Evolutionary conservation across 2,797 vertebrate species (phyloP).

Genomic region (Botia kubotai): DNA sequence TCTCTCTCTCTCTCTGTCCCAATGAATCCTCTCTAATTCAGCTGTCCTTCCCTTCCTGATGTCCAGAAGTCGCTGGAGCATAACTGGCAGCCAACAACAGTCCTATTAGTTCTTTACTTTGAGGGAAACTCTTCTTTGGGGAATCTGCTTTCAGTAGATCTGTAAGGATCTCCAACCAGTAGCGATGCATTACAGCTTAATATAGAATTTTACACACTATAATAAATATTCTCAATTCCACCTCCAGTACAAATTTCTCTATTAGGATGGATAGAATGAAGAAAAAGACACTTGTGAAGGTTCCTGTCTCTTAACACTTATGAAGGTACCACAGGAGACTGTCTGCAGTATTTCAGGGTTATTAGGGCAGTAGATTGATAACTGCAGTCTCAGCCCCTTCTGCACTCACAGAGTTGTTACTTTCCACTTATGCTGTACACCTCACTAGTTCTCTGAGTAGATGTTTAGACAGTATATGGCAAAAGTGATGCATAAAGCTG

Average conservation of each 20-base stretch:
- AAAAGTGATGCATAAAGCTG: slow-evolving; percentile 63
- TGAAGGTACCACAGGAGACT: slow-evolving; percentile 43
- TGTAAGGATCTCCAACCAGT: not conserved
- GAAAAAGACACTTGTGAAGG: slow-evolving; percentile 11
- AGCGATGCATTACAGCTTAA: not conserved
- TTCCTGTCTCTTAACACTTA: slow-evolving; percentile 7
- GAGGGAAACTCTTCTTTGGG: not conserved
- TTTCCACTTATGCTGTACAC: slow-evolving; percentile 50
- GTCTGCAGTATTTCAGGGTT: slow-evolving; percentile 55
- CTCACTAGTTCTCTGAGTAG: slow-evolving; percentile 60
- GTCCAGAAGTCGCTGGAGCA: not conserved
- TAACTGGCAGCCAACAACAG: not conserved
- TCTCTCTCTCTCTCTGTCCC: not conserved
- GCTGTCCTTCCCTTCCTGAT: not conserved
- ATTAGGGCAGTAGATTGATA: slow-evolving; percentile 54
- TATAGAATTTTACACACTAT: not conserved
- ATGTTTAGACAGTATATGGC: slow-evolving; percentile 61
- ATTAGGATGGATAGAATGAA: not conserved
- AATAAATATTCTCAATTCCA: not conserved
- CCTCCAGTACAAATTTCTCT: not conserved
- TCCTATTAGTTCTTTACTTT: not conserved
- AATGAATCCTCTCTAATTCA: slow-evolving; percentile 1
- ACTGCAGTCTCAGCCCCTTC: slow-evolving; percentile 11
- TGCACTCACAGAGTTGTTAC: slow-evolving; percentile 41
- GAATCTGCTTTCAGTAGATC: slow-evolving; percentile 6